These are phyloP conservation scores for Aleadryas rufinucha DNA, from an alignment of 2,113 vertebrate species.

Conservation along the genomic window DNA sequence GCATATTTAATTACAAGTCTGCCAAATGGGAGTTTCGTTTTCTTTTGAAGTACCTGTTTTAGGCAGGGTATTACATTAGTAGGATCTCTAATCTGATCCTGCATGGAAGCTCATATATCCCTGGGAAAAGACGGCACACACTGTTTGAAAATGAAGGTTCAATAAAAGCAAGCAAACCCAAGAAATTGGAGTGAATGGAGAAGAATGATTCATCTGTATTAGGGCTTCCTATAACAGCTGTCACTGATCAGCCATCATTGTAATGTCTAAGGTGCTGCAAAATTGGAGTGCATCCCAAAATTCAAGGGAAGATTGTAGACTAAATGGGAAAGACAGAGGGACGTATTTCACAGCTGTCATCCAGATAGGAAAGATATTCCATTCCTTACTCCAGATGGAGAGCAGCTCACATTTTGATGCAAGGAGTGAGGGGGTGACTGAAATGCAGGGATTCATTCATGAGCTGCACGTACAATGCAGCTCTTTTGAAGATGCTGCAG, in stretches of 20 bases:
- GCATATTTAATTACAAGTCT: slow-evolving; percentile 1
- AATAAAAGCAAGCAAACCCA: not conserved
- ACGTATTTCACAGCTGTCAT: not conserved
- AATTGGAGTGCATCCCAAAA: not conserved
- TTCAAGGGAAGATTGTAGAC: not conserved
- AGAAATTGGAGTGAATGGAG: not conserved
- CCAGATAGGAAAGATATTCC: not conserved
- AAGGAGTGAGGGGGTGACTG: not conserved
- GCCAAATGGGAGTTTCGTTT: not conserved
- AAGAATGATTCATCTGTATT: not conserved
- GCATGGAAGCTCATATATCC: not conserved
- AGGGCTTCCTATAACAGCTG: not conserved
- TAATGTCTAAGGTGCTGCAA: not conserved
- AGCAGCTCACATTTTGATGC: not conserved
- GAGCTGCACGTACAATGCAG: not conserved
- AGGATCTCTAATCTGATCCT: not conserved
- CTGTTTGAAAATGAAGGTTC: not conserved
- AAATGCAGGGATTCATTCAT: not conserved
- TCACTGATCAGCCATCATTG: not conserved
- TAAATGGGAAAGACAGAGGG: not conserved
- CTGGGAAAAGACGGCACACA: not conserved
- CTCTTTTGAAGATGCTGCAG: not conserved
- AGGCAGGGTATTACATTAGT: not conserved
- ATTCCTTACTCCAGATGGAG: not conserved
- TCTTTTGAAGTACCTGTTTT: not conserved